Evolutionary conservation across 2,113 vertebrate species (phyloP).

Genomic region (Ibidorhyncha struthersii): DNA sequence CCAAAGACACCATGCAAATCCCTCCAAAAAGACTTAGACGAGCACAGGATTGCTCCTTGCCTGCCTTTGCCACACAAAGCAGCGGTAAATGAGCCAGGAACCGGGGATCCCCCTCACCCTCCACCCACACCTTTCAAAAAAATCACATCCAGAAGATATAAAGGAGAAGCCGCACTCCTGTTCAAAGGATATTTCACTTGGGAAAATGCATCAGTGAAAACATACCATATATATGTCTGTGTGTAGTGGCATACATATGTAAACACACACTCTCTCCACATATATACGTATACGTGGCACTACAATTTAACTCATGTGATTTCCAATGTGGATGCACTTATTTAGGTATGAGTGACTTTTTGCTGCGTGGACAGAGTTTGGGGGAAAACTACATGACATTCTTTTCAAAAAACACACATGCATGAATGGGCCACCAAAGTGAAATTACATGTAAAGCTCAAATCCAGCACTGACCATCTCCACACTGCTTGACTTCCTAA

Average conservation of each 20-base stretch:
- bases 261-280: background rate
- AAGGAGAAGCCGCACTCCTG: background rate
- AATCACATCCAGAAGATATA: background rate
- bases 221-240: background rate
- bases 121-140: background rate
- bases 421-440: background rate
- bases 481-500: background rate
- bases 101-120: background rate
- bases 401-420: background rate
- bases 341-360: background rate
- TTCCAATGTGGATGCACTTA: background rate
- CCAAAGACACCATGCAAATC: background rate
- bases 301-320: background rate
- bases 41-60: background rate
- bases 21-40: rapidly evolving
- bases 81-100: background rate
- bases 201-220: background rate
- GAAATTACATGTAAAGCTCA: background rate
- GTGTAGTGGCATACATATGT: background rate
- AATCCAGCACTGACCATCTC: background rate
- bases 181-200: background rate
- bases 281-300: rapidly evolving
- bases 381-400: background rate
- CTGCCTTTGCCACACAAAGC: background rate
- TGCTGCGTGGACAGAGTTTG: background rate